Percentiles rank a stretch among this genome's conserved stretches.
These are phyloP conservation scores for Podargus strigoides DNA, from an alignment of 2,797 vertebrate genomes.

Conservation along the genomic window DNA sequence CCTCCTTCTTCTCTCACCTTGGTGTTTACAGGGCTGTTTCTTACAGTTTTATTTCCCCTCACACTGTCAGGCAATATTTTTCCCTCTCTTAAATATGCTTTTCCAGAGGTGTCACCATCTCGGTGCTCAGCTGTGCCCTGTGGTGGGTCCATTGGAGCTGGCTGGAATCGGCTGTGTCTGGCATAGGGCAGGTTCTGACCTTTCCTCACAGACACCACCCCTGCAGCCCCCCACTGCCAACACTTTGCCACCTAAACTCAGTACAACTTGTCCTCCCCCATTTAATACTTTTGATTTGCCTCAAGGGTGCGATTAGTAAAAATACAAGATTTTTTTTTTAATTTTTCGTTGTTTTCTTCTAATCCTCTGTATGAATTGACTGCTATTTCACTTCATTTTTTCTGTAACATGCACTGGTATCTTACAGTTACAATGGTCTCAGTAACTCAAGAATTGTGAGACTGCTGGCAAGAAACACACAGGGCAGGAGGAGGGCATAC, in stretches of 20 bases:
- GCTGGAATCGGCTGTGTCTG: too few relatives aligned
- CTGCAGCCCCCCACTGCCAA: background rate
- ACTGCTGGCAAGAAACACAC: background rate
- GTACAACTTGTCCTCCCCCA: background rate
- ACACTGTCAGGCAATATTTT: too few relatives aligned
- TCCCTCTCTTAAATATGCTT: too few relatives aligned
- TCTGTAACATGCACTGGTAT: accelerated
- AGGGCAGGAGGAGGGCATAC: accelerated
- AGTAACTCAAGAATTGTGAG: background rate
- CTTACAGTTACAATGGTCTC: background rate
- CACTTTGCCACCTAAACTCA: background rate
- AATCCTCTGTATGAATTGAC: background rate
- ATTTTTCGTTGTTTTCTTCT: background rate
- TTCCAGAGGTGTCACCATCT: too few relatives aligned
- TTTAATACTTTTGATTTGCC: background rate
- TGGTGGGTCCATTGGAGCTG: too few relatives aligned
- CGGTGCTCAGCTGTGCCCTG: too few relatives aligned
- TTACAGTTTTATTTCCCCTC: too few relatives aligned
- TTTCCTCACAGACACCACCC: too few relatives aligned
- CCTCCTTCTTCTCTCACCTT: too few relatives aligned
- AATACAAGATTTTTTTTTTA: background rate
- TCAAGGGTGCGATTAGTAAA: background rate
- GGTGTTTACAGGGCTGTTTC: too few relatives aligned
- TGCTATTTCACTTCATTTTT: background rate
- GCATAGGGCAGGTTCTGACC: too few relatives aligned